Evolutionary conservation across 2,888 invertebrate species (phyloP).

Genomic region (Euzophera pinguis): DNA sequence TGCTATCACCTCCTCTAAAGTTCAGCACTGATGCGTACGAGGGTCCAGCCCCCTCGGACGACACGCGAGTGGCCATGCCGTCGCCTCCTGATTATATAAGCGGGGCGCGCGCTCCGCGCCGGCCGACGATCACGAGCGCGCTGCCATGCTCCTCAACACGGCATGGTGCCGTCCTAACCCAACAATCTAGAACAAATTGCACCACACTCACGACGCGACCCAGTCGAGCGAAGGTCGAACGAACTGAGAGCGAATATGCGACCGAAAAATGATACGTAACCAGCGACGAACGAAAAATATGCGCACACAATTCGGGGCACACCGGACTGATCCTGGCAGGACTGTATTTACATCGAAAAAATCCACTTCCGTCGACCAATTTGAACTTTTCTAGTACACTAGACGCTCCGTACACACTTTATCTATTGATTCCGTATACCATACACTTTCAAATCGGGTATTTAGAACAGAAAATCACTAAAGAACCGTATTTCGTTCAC

Average conservation of each 20-base stretch:
- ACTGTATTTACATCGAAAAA: conserved; percentile 78
- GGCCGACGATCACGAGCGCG: conserved; percentile 79
- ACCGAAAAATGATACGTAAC: conserved; percentile 39
- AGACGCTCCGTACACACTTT: conserved; percentile 55
- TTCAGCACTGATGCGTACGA: conserved; percentile 87
- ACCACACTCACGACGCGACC: conserved; percentile 43
- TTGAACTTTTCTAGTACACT: conserved; percentile 61
- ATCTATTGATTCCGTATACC: conserved; percentile 50
- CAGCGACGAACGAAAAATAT: conserved; percentile 52
- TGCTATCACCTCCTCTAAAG: conserved; percentile 79
- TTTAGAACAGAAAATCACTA: conserved; percentile 61
- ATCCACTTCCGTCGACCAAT: conserved; percentile 72
- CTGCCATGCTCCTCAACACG: conserved; percentile 75
- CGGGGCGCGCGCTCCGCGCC: conserved; percentile 78
- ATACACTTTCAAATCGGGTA: conserved; percentile 54
- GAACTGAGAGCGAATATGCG: conserved; percentile 45
- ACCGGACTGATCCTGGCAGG: conserved; percentile 73
- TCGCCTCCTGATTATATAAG: conserved; percentile 76
- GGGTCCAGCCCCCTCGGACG: conserved; percentile 79
- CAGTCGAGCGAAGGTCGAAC: conserved; percentile 60
- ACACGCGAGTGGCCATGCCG: conserved; percentile 78
- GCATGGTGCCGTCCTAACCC: conserved; percentile 72
- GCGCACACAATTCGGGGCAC: conserved; percentile 62
- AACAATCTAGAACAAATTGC: conserved; percentile 55
- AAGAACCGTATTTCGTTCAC: conserved; percentile 76